A percentile compares a stretch with the other conserved stretches of the same genome.
These are phyloP conservation scores for Turritopsis dohrnii DNA, from an alignment of 30 jellyfish, hydroid and myxozoan genomes.

Conservation along the genomic window DNA sequence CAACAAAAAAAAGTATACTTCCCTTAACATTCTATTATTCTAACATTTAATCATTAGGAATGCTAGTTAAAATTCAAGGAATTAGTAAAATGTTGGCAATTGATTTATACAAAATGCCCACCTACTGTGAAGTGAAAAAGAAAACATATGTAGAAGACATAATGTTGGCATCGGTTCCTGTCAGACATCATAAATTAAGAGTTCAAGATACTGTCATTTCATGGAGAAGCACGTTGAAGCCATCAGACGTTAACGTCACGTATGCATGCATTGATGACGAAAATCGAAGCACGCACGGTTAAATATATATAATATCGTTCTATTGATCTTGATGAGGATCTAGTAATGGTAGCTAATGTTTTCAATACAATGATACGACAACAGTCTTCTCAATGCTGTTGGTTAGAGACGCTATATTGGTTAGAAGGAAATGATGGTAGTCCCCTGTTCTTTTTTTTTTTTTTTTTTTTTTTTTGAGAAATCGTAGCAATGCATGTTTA, in stretches of 20 bases:
- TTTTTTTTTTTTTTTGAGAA: not conserved
- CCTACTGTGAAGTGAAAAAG: not conserved
- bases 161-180: not conserved
- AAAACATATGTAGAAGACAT: too few relatives aligned
- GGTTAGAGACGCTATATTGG: not conserved
- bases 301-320: not conserved
- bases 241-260: not conserved
- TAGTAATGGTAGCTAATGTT: not conserved
- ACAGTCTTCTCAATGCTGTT: not conserved
- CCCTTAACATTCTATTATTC: not conserved
- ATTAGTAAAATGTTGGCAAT: not conserved
- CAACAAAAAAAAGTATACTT: not conserved
- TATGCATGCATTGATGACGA: not conserved
- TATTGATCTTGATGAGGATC: not conserved
- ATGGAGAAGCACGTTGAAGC: not conserved
- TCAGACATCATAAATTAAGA: not conserved
- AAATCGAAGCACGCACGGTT: not conserved
- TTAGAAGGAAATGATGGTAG: not conserved
- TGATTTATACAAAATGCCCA: not conserved
- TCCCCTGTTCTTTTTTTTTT: too few relatives aligned
- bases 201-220: not conserved
- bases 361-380: not conserved
- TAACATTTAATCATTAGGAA: not conserved
- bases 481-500: not conserved
- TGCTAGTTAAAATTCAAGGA: not conserved